These are phyloP conservation scores for Drosophila melanica DNA, from an alignment of 1,140 invertebrate species.

Conservation along the genomic window DNA sequence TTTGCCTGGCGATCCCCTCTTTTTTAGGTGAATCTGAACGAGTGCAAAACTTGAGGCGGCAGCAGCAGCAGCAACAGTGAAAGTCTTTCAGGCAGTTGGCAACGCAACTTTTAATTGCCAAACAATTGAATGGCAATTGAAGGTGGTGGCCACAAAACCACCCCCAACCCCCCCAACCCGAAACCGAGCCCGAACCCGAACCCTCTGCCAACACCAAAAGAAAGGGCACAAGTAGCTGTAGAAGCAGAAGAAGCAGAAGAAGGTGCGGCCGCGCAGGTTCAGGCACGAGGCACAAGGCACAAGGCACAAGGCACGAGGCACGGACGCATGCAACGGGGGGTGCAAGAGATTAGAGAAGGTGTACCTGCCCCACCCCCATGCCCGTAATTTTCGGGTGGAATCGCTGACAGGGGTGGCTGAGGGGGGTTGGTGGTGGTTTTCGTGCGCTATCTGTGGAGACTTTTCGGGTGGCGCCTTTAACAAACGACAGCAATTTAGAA, in stretches of 20 bases:
- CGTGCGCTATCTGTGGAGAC: not conserved
- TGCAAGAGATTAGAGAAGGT: slow-evolving; percentile 38
- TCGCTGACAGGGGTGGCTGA: not conserved
- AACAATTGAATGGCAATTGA: slow-evolving; percentile 45
- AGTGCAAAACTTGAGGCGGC: slow-evolving; percentile 6
- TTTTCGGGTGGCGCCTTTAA: slow-evolving; percentile 68
- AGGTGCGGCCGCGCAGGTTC: slow-evolving; percentile 29
- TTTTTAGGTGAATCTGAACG: slow-evolving; percentile 7
- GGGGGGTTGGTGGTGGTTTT: not conserved
- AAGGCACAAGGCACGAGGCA: too few relatives aligned
- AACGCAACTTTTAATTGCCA: slow-evolving; percentile 55
- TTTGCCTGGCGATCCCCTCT: not conserved
- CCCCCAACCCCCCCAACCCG: slow-evolving; percentile 6
- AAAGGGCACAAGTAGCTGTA: not conserved
- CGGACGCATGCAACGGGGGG: not conserved
- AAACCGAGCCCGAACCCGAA: too few relatives aligned
- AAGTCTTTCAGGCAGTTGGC: slow-evolving; percentile 50
- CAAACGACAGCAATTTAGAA: slow-evolving; percentile 83
- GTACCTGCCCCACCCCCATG: not conserved
- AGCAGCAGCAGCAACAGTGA: too few relatives aligned
- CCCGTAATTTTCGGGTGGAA: not conserved
- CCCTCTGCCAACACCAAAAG: not conserved
- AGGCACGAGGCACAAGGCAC: not conserved
- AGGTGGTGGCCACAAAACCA: slow-evolving; percentile 10
- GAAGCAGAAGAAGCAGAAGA: not conserved